Percentiles rank a stretch among this genome's conserved stretches.
Conservation (phyloP, 2,888 invertebrate genomes). For the Napeogenes inachia region DNA sequence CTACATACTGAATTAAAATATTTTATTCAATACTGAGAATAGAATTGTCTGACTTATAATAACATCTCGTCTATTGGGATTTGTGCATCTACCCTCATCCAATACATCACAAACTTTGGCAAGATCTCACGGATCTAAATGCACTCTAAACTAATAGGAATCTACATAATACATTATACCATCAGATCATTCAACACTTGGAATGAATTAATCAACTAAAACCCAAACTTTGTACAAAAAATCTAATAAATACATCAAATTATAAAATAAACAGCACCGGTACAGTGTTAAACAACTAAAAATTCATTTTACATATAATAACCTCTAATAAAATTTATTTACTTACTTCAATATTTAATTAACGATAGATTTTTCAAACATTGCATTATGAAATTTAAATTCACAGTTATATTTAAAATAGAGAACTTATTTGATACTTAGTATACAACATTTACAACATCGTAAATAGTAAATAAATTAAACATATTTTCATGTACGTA, state of each 20-base stretch:
- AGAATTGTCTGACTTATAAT: slow-evolving; percentile 44
- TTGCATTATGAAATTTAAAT: neutral
- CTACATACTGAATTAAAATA: slow-evolving; percentile 51
- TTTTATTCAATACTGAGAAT: slow-evolving; percentile 67
- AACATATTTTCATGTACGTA: slow-evolving; percentile 1
- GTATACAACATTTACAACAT: slow-evolving; percentile 6
- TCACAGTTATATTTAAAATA: slow-evolving; percentile 4
- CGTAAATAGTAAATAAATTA: slow-evolving; percentile 3
- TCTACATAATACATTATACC: slow-evolving; percentile 30
- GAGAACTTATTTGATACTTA: too few species aligned
- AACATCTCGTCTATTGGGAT: slow-evolving; percentile 26
- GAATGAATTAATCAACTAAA: slow-evolving; percentile 25
- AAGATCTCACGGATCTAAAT: slow-evolving; percentile 32
- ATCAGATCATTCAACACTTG: slow-evolving; percentile 19
- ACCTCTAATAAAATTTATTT: too few species aligned
- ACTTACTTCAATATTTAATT: too few species aligned
- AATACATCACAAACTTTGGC: slow-evolving; percentile 28
- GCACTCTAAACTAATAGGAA: slow-evolving; percentile 50
- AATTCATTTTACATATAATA: neutral
- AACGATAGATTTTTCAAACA: too few species aligned
- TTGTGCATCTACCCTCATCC: slow-evolving; percentile 28
- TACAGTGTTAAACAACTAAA: neutral
- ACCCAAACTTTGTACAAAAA: too few species aligned
- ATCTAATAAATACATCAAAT: slow-evolving; percentile 11
- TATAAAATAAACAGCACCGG: slow-evolving; percentile 6